Evolutionary conservation across 37 sponge, comb jelly and placozoan genomes (phyloP), one percentile per base, ranked within the genome.

Genomic region (Agelas oroides): DNA sequence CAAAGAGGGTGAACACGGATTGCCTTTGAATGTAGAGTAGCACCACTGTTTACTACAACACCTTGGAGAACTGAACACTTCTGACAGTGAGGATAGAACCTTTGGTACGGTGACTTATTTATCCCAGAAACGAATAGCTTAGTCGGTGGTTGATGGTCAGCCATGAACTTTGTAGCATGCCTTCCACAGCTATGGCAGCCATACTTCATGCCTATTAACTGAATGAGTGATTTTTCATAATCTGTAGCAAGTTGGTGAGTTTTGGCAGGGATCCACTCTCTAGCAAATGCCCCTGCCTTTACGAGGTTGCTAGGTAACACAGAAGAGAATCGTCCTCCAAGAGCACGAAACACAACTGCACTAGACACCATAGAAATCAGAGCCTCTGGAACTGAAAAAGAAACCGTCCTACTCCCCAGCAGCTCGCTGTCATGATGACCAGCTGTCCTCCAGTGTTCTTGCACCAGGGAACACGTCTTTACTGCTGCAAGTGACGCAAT

Each of bases 171-270:
- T 19, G 27, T 21, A 40, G 66, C 69, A 37, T 53, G 70, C 27
- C 35, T 71, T 0, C 94, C 94, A 68, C 94, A 94, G 2, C 88
- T 60, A 76, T 94, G 94, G 30, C 94, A 94, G 15, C 94, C 94
- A 53, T 90, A 31, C 31, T 71, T 62, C 25, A 36, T 74, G 0
- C 94, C 94, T 0, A 91, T 16, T 16, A 62, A 32, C 28, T 75
- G 75, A 3, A 94, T 69, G 15, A 83, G 17, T 1, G n/a, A 30
- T 30, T 64, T 87, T 77, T 94, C 84, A 15, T 31, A 23, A 8
- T 63, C 36, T 3, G 71, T 66, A 0, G 94, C 92, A 32, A 66
- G 57, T 18, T 69, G 70, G 23, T 13, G n/a, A 2, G 60, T 78
- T 34, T 61, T 65, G 25, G 91, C 87, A 19, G 94, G 94, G 24